phyloP scores from a whole-genome alignment of 2,797 vertebrate genomes.

The Coregonus suidteri region DNA sequence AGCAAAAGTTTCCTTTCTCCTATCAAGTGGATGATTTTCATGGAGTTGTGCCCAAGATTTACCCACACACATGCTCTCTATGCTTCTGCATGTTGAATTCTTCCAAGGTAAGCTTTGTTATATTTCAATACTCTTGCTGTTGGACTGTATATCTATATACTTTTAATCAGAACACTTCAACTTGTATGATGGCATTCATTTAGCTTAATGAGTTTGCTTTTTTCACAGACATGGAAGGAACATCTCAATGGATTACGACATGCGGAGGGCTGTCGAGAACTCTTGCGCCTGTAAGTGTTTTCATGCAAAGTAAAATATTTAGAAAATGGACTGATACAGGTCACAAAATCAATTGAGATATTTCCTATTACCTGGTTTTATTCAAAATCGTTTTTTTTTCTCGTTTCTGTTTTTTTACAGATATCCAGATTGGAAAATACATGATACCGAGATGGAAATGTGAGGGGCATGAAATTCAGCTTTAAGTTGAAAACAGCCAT shows the following conservation, averaged over 20 bases:
- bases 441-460: background rate
- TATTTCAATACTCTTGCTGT: conserved; percentile 9
- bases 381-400: background rate
- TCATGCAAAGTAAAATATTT: background rate
- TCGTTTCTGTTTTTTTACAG: conserved; percentile 12
- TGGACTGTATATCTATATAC: background rate
- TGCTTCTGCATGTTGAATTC: conserved; percentile 35
- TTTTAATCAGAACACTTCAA: background rate
- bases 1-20: conserved; percentile 12
- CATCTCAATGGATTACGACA: conserved; percentile 49
- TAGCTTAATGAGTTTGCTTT: background rate
- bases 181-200: background rate
- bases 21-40: conserved; percentile 34
- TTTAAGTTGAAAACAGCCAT: background rate
- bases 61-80: conserved; percentile 37
- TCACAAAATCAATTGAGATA: background rate
- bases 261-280: conserved; percentile 28
- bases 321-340: background rate
- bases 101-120: conserved; percentile 30
- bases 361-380: background rate
- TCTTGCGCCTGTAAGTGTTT: conserved; percentile 13
- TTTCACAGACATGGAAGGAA: conserved; percentile 48
- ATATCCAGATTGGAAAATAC: conserved; percentile 24
- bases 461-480: conserved; percentile 8
- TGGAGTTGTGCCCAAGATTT: conserved; percentile 20